These are phyloP conservation scores for Cydia strobilella DNA, from an alignment of 1,140 invertebrate genomes.

Conservation along the genomic window DNA sequence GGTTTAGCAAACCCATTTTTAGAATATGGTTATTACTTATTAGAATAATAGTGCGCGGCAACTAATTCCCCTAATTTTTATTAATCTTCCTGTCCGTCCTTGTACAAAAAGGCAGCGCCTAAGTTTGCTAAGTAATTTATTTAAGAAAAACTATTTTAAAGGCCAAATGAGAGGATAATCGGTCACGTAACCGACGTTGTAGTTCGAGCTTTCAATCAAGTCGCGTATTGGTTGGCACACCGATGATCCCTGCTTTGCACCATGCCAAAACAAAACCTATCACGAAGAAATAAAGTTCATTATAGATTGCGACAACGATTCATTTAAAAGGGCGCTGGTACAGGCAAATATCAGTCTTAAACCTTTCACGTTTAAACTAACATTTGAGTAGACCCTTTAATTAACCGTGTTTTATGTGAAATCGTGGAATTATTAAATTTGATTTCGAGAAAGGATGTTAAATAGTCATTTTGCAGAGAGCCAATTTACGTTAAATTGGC, in stretches of 20 bases:
- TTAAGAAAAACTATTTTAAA: conserved; percentile 55
- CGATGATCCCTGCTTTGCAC: neutral
- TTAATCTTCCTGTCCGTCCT: conserved; percentile 40
- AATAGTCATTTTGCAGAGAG: neutral
- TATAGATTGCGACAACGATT: neutral
- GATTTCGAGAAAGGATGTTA: conserved; percentile 23
- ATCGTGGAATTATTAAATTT: conserved; percentile 27
- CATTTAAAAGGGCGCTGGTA: neutral
- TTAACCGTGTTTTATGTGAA: conserved; percentile 20
- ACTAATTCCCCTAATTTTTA: conserved; percentile 38
- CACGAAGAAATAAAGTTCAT: neutral
- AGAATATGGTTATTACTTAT: too few relatives aligned
- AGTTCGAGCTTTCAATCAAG: conserved; percentile 58
- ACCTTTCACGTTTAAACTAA: conserved; percentile 19
- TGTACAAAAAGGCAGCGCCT: conserved; percentile 33
- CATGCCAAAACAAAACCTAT: neutral
- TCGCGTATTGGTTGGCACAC: conserved; percentile 39
- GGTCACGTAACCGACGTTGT: conserved; percentile 59
- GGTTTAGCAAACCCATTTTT: neutral
- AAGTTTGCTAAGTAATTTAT: conserved; percentile 47
- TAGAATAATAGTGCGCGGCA: conserved; percentile 1
- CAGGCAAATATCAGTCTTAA: conserved; percentile 16
- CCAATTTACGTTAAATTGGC: conserved; percentile 17
- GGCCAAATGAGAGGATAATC: conserved; percentile 56
- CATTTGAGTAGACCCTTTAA: conserved; percentile 5